Evolutionary conservation across 2,888 invertebrate genomes (phyloP).

Genomic region (Ferdinandea cuprea): DNA sequence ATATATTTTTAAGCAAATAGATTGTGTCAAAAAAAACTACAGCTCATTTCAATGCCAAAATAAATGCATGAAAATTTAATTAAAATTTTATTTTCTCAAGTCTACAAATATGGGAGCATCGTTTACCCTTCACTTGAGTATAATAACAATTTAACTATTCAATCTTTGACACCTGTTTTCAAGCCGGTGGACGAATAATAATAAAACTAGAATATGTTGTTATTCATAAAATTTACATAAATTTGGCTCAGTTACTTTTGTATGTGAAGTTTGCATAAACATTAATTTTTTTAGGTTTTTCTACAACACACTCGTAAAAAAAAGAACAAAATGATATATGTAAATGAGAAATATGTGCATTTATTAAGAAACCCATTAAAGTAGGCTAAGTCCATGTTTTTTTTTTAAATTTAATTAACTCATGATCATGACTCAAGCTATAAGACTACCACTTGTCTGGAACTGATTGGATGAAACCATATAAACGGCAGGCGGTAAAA

Average conservation of each 20-base stretch:
- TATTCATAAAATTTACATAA: constrained; percentile 39
- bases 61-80: constrained; percentile 4
- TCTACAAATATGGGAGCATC: background rate
- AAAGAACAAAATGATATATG: background rate
- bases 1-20: too few species aligned
- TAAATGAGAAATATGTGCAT: background rate
- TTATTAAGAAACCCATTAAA: background rate
- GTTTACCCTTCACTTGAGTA: background rate
- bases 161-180: constrained; percentile 43
- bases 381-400: background rate
- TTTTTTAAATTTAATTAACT: background rate
- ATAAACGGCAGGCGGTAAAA: background rate
- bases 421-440: constrained; percentile 1
- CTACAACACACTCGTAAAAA: background rate
- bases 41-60: constrained; percentile 10
- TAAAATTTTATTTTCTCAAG: background rate
- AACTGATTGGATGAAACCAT: background rate
- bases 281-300: background rate
- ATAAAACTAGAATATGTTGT: constrained; percentile 34
- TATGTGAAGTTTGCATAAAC: constrained; percentile 37
- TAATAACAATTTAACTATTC: constrained; percentile 30
- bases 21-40: too few species aligned
- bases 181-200: constrained; percentile 54
- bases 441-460: background rate
- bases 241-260: constrained; percentile 42